Conservation (phyloP, 2,113 vertebrate genomes). For the Dryoscopus gambensis region DNA sequence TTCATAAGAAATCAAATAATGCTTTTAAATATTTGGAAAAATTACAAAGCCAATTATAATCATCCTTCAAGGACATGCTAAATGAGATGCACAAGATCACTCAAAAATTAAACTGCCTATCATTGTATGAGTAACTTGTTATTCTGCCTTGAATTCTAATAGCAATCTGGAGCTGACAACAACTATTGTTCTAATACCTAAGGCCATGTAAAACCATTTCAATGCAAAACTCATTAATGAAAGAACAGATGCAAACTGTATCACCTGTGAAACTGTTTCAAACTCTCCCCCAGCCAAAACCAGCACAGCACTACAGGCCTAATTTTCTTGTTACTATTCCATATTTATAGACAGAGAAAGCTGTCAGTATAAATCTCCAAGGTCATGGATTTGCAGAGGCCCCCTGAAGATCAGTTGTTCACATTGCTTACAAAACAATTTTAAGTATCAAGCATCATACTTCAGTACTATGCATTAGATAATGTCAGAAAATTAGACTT, state of each 20-base stretch:
- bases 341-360: not conserved
- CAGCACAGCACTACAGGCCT: not conserved
- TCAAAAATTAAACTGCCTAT: conserved; percentile 48
- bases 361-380: not conserved
- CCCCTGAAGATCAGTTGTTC: not conserved
- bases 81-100: conserved; percentile 4
- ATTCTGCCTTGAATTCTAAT: conserved; percentile 22
- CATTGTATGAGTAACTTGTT: not conserved
- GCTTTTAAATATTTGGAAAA: not conserved
- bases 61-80: conserved; percentile 35
- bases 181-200: conserved; percentile 30
- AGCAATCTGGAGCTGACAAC: not conserved
- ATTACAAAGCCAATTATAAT: not conserved
- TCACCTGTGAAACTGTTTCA: not conserved
- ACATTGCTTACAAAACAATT: not conserved
- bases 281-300: not conserved
- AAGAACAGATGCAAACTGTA: conserved; percentile 7
- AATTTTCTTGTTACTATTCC: not conserved
- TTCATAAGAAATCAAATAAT: not conserved
- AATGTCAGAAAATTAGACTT: not conserved
- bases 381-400: not conserved
- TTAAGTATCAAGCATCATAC: not conserved
- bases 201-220: conserved; percentile 28
- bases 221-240: conserved; percentile 17
- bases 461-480: not conserved